Evolutionary conservation across 1,140 invertebrate genomes (phyloP), one percentile per base, ranked within the genome.

Genomic region (Drosophila takahashii): DNA sequence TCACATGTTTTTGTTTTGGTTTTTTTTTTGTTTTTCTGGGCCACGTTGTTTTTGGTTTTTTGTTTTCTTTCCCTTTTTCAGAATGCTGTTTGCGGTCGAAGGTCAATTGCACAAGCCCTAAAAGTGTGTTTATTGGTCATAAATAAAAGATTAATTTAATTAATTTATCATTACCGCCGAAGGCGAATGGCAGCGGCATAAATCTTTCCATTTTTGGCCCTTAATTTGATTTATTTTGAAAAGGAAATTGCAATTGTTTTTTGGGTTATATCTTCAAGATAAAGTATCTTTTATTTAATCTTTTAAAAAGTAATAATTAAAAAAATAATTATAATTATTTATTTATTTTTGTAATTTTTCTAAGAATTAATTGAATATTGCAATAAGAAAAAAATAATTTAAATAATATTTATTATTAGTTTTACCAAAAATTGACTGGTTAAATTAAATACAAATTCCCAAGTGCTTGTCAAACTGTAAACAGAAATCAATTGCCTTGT

Each of bases 1-100:
- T 81, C 54, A 77, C 74, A 81, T 77, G 52, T 75, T 76, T 79
- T 85, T 84, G 52, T 72, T 84, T 71, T 79, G 76, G 42, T 76
- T 81, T 69, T 64, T 77, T 64, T 70, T 11, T 57, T 48, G 64
- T 45, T 45, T 64, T 61, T 41, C 61, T 45, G 36, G 70, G 45
- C 47, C 65, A 44, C 66, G 16, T 47, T 71, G 36, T 71, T 78
- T 22, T 22, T 22, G 22, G 59, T 75, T 57, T 48, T 47, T 34
- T 34, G 36, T 69, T 67, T 80, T 74, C 62, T 4, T 64, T 57
- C 54, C 41, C 51, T 45, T 65, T 48, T 70, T 44, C 29, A 50
- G 47, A 61, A 59, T 69, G 36, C 42, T 74, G 36, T 66, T 78
- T 66, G 56, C 60, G 44, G 39, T 34, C 59, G 58, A 84, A 83